Evolutionary conservation across 2,888 invertebrate genomes (phyloP).

Genomic region (Phasia obesa): DNA sequence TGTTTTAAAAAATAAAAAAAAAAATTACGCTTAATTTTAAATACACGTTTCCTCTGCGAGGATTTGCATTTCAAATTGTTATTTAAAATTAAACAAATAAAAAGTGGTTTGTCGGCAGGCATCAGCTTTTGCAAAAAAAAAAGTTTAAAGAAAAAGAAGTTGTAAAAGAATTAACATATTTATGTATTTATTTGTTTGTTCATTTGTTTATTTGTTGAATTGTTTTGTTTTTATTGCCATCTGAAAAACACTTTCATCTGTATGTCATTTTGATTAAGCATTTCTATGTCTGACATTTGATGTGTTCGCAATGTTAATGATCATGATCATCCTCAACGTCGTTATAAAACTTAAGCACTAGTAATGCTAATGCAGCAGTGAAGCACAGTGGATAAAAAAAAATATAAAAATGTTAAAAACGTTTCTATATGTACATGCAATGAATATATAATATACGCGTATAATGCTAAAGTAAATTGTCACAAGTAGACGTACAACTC

Average conservation of each 20-base stretch:
- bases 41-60: slow-evolving; percentile 6
- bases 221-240: slow-evolving; percentile 33
- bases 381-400: slow-evolving; percentile 2
- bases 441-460: no score
- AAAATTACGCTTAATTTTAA: background rate
- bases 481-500: no score
- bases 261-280: slow-evolving; percentile 60
- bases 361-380: background rate
- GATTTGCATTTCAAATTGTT: slow-evolving; percentile 42
- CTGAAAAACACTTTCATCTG: slow-evolving; percentile 52
- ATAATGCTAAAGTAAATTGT: no score
- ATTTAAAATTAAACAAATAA: slow-evolving; percentile 1
- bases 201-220: slow-evolving; percentile 32
- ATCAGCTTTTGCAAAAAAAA: slow-evolving; percentile 5
- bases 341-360: slow-evolving; percentile 22
- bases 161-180: slow-evolving; percentile 47
- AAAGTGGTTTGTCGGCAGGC: background rate
- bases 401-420: background rate
- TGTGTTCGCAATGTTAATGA: slow-evolving; percentile 62
- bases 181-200: slow-evolving; percentile 38
- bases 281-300: slow-evolving; percentile 52
- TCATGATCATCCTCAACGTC: slow-evolving; percentile 6
- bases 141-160: background rate
- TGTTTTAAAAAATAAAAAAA: slow-evolving; percentile 20
- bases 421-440: background rate